phyloP scores from a whole-genome alignment of 2,113 vertebrate genomes.

The Pycnonotus jocosus region DNA sequence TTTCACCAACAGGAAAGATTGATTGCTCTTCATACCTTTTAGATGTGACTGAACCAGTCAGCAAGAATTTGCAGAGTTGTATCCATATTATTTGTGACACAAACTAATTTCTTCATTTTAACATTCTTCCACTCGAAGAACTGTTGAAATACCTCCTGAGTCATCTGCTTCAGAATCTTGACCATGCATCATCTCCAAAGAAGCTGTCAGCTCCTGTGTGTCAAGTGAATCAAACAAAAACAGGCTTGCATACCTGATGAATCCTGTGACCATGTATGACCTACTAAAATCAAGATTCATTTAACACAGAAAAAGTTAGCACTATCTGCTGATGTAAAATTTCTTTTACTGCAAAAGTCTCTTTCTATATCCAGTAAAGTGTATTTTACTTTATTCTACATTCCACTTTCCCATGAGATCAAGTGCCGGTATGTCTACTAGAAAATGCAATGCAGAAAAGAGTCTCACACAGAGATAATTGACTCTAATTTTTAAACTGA shows the following conservation, averaged over 20 bases:
- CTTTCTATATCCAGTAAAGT: background rate
- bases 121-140: conserved; percentile 69
- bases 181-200: conserved; percentile 58
- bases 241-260: background rate
- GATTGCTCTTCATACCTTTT: conserved; percentile 41
- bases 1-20: background rate
- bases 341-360: background rate
- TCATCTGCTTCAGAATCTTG: conserved; percentile 22
- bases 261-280: background rate
- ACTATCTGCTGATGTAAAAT: background rate
- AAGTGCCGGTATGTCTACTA: background rate
- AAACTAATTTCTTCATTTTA: conserved; percentile 60
- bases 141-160: conserved; percentile 58
- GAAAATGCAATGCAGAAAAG: background rate
- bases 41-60: conserved; percentile 61
- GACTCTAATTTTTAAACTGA: background rate
- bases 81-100: conserved; percentile 60
- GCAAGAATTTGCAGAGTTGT: conserved; percentile 56
- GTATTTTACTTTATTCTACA: background rate
- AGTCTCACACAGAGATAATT: background rate
- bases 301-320: background rate
- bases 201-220: conserved; percentile 58
- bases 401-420: background rate
- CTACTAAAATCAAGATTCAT: background rate
- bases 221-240: background rate